Base-by-base conservation (phyloP, 2,888 invertebrate genomes). In the Pyrocoelia pectoralis region DNA sequence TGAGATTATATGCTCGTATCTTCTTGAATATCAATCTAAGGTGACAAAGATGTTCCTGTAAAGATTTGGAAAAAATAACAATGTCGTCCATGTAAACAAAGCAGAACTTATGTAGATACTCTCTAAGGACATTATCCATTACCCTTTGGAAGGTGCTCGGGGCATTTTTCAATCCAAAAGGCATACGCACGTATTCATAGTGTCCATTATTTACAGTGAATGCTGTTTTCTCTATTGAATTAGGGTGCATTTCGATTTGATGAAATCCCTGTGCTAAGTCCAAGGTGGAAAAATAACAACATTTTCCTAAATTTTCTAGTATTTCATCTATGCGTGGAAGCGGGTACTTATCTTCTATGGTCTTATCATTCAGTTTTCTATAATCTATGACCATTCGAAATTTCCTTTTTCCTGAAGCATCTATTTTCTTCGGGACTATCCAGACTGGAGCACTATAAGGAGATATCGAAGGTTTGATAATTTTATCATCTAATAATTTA, bases 141-240 rank as follows among this genome's bases (percentile, higher is more conserved):
- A 24, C 24, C 8, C 24, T 24, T 8, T 24, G 24, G 24, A 24
- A 24, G 8, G 24, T 24, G 8, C 4, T 5, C 8, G 24, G 24
- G 3, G 24, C 24, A 8, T 24, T 24, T 24, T 24, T 24, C n/a
- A n/a, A n/a, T n/a, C n/a, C n/a, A n/a, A n/a, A n/a, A n/a, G n/a
- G n/a, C n/a, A n/a, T n/a, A n/a, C 69, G 48, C 6, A 67, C 51
- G 54, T 69, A 76, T 56, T 75, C 72, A 33, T 54, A 74, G 14
- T 73, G 66, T 1, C 74, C 73, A 43, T 66, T 56, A 6, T 66
- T 66, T 6, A 70, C 68, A 3, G 61, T 66, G 54, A 76, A 75
- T 1, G 72, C 72, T 1, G 76, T 76, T 67, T 73, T 74, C 33
- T 63, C 43, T 29, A 70, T 70, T 10, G 55, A 50, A 66, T 66